Evolutionary conservation across 2,797 vertebrate genomes (phyloP).

Genomic region (Peromyscus melanophrys): DNA sequence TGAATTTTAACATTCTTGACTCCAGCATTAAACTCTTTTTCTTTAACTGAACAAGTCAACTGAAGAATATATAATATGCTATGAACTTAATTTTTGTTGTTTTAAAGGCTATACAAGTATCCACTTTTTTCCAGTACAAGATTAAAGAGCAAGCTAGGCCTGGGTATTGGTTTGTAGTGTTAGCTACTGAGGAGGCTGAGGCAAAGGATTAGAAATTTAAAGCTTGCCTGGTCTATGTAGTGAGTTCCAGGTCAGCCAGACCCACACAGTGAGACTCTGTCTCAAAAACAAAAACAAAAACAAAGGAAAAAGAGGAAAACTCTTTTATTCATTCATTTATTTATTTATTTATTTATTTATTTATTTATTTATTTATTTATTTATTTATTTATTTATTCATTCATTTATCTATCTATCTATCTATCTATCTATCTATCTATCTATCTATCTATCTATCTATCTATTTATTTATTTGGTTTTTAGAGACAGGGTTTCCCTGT

Average conservation of each 20-base stretch:
- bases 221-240: neutral
- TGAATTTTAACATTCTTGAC: slow-evolving; percentile 41
- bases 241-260: neutral
- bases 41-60: slow-evolving; percentile 51
- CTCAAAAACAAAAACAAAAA: neutral
- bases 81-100: neutral
- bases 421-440: too few relatives aligned
- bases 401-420: too few relatives aligned
- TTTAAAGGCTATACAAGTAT: slow-evolving; percentile 2
- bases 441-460: too few relatives aligned
- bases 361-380: too few relatives aligned
- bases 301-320: neutral
- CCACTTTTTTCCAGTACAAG: slow-evolving; percentile 6
- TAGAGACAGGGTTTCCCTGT: too few relatives aligned
- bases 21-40: slow-evolving; percentile 54
- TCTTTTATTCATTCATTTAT: too few relatives aligned
- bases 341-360: too few relatives aligned
- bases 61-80: slow-evolving; percentile 42
- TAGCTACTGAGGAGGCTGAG: neutral
- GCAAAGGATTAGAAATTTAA: neutral
- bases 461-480: too few relatives aligned
- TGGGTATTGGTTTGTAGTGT: neutral
- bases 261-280: neutral
- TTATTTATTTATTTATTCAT: too few relatives aligned
- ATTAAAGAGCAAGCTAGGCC: slow-evolving; percentile 12